Evolutionary conservation across 64 coral and sea anemone genomes (phyloP).

Genomic region (Montipora efflorescens): DNA sequence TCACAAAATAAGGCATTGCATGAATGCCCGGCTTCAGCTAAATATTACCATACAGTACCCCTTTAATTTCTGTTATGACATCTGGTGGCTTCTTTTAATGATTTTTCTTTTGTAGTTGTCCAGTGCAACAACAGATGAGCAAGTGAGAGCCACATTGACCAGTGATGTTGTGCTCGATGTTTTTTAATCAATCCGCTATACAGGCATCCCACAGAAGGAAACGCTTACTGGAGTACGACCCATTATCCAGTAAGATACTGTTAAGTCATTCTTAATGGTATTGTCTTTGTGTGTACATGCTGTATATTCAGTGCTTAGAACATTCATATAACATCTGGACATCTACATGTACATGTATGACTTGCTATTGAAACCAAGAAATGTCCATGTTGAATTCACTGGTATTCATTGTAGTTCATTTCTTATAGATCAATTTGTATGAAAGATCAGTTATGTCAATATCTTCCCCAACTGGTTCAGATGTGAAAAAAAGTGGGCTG

Average conservation of each 20-base stretch:
- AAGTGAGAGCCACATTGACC: constrained; percentile 8
- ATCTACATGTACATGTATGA: constrained; percentile 12
- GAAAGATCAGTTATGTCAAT: constrained; percentile 44
- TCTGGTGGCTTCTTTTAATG: constrained; percentile 10
- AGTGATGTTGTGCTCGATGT: constrained; percentile 9
- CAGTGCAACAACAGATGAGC: constrained; percentile 22
- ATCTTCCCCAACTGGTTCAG: constrained; percentile 56
- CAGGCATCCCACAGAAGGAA: constrained; percentile 22
- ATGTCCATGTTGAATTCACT: constrained; percentile 25
- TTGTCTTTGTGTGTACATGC: neutral
- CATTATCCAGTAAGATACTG: constrained; percentile 6
- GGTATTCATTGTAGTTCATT: constrained; percentile 23
- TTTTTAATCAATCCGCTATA: constrained; percentile 5
- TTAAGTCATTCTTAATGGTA: neutral
- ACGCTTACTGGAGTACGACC: neutral
- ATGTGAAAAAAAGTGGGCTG: constrained; percentile 27
- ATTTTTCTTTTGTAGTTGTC: constrained; percentile 15
- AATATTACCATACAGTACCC: neutral
- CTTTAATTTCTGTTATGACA: constrained; percentile 9
- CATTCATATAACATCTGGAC: neutral
- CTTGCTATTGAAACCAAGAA: constrained; percentile 2
- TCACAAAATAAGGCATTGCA: neutral
- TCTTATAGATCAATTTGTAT: constrained; percentile 61
- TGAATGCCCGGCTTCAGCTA: constrained; percentile 2
- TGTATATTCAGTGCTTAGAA: constrained; percentile 26